Base-by-base conservation (phyloP, 2,113 vertebrate genomes). In the Triplophysa siluroides region DNA sequence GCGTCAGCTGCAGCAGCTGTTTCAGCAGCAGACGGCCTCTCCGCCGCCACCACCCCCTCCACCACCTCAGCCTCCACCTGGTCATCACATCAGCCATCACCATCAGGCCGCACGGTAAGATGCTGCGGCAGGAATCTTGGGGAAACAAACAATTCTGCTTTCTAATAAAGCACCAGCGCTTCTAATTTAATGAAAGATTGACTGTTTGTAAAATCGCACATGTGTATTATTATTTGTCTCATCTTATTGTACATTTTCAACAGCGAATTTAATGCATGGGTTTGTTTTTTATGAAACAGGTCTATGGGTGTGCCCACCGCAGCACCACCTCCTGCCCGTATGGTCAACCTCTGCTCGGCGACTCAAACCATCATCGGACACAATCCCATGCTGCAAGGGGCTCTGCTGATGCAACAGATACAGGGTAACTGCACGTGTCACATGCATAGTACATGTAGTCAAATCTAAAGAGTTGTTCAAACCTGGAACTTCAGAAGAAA, bases 401-500 rank as follows among this genome's bases (percentile, higher is more conserved):
- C 97, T 71, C 86, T 98, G 83, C 91, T 98, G 71, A 94, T 98
- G 93, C 97, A 99, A 85, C 97, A 98, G 88, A 94, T 99, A 93
- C 97, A 98, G 93, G 96, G 97, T 99, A 94, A 70, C 29, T 23
- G 43, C 43, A 38, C 6, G 33, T 38, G 33, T 38, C 33, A 38
- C 33, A 38, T 38, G 33, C 33, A 38, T 12, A 45, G 43, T 12
- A 12, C 52, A 38, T 14, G 16, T 10, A 10, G 10, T 4, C 16
- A n/a, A 50, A 13, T 50, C 2, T 14, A 13, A 13, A 16, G 47
- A 8, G 47, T 50, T 50, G 2, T 50, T 50, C 2, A 50, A 16
- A 50, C 14, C 11, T 13, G 11, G 9, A 50, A 0, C 13, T 50
- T 7, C 16, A n/a, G n/a, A n/a, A n/a, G 16, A 54, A 16, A 18